Percentiles rank a stretch among this genome's conserved stretches.
Conservation (phyloP, 2,888 invertebrate species). For the Pristionchus exspectatus region DNA sequence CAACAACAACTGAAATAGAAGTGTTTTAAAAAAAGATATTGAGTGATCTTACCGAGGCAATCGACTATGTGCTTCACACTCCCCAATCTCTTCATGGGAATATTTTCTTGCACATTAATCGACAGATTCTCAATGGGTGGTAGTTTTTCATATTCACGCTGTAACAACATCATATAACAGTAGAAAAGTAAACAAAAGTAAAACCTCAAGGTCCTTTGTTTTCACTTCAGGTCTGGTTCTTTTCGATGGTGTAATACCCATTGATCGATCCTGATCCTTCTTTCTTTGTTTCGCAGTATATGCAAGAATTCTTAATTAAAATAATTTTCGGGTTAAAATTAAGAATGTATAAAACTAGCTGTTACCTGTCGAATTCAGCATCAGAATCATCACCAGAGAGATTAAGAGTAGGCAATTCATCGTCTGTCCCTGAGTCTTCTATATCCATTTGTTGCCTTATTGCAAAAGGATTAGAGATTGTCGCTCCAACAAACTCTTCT, state of each 20-base stretch:
- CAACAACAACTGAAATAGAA: slow-evolving; percentile 3
- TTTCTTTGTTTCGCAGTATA: slow-evolving; percentile 20
- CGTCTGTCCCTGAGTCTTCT: not conserved
- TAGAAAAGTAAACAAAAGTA: not conserved
- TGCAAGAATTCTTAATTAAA: slow-evolving; percentile 7
- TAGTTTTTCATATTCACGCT: slow-evolving; percentile 40
- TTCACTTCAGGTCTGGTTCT: not conserved
- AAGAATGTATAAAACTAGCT: not conserved
- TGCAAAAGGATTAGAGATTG: slow-evolving; percentile 5
- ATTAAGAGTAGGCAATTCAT: slow-evolving; percentile 46
- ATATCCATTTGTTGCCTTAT: not conserved
- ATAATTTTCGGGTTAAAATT: no score
- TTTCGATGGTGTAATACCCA: slow-evolving; percentile 18
- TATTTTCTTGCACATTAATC: not conserved
- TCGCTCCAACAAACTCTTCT: not conserved
- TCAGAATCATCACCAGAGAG: slow-evolving; percentile 43
- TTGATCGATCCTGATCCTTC: slow-evolving; percentile 25
- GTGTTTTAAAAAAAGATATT: not conserved
- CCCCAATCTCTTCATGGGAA: not conserved
- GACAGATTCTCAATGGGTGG: slow-evolving; percentile 42
- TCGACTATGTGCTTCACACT: slow-evolving; percentile 43
- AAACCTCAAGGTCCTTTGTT: slow-evolving; percentile 27
- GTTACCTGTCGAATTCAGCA: slow-evolving; percentile 22
- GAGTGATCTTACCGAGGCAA: slow-evolving; percentile 6
- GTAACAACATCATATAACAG: not conserved